Evolutionary conservation across 1,140 invertebrate species (phyloP).

Genomic region (Hycleus cichorii): DNA sequence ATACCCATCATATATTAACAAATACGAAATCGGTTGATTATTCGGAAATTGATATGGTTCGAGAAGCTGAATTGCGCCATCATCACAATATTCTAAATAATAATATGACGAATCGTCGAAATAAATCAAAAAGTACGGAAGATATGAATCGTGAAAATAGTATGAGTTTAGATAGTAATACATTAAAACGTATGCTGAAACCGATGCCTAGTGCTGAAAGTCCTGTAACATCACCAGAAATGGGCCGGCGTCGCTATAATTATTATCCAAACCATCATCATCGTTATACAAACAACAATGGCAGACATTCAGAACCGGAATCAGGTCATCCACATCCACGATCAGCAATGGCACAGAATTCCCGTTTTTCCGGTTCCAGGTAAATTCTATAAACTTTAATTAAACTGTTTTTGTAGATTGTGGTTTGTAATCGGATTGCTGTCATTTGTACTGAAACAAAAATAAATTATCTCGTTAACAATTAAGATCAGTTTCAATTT

Average conservation of each 20-base stretch:
- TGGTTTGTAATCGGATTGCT: background rate
- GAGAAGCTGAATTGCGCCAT: slow-evolving; percentile 54
- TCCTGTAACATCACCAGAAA: slow-evolving; percentile 81
- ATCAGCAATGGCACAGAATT: slow-evolving; percentile 38
- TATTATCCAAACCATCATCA: slow-evolving; percentile 51
- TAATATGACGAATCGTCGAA: slow-evolving; percentile 48
- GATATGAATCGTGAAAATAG: slow-evolving; percentile 65
- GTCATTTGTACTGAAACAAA: background rate
- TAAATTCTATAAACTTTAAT: slow-evolving; percentile 10
- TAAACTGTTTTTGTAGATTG: background rate
- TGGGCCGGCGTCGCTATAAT: slow-evolving; percentile 65
- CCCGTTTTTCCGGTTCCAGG: slow-evolving; percentile 39
- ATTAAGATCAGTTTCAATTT: slow-evolving; percentile 19
- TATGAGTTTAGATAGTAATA: slow-evolving; percentile 57
- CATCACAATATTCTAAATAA: slow-evolving; percentile 63
- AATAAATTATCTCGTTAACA: slow-evolving; percentile 1
- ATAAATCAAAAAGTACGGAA: slow-evolving; percentile 82
- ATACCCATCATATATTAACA: slow-evolving; percentile 51
- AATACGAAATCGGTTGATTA: slow-evolving; percentile 67
- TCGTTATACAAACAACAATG: slow-evolving; percentile 45
- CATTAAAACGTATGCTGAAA: slow-evolving; percentile 87
- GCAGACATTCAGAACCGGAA: slow-evolving; percentile 49
- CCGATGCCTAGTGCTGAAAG: slow-evolving; percentile 82
- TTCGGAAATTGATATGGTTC: slow-evolving; percentile 61
- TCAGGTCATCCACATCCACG: slow-evolving; percentile 38